Evolutionary conservation across 2,797 vertebrate species (phyloP), one percentile per base, ranked within the genome.

Genomic region (Meda fulgida): DNA sequence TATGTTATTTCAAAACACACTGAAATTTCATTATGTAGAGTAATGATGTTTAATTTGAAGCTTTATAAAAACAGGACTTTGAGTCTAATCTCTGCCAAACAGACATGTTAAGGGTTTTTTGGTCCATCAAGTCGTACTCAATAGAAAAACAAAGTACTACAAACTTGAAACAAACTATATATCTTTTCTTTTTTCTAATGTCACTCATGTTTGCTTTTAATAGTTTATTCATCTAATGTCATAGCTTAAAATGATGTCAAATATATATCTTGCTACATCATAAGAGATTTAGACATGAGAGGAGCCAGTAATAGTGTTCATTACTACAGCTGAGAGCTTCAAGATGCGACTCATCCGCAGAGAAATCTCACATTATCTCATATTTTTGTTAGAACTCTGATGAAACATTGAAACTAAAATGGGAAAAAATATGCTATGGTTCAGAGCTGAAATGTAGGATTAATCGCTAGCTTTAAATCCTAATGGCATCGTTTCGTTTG

Each of bases 291-390:
- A 67, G 46, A 40, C 58, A 51, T 21, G 43, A 53, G 71, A 53
- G n/a, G 43, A 3, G 4, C 5, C 48, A 55, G 48, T 43, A 84
- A 75, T 76, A 76, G 8, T 11, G 60, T 66, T 84, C 29, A 63
- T 40, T 40, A 31, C 65, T 31, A n/a, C 18, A 69, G 75, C 43
- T 40, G 14, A 58, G 31, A 18, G 26, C 26, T 76, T 76, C 26
- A 65, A 26, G 58, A 65, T 65, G 58, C 46, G 77, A 78, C 38
- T 78, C 38, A 78, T 46, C 38, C 77, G 31, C 38, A 65, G 77
- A 46, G n/a, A 78, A 46, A 36, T 70, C 48, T 21, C 21, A n/a
- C 18, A 84, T 26, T 84, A 83, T 58, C 29, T 73, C 58, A 65
- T 16, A 60, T 58, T 73, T 60, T 72, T 83, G 55, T 46, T 73